Percentiles rank a stretch among this genome's conserved stretches.
Conservation (phyloP, 2,113 vertebrate species). For the Fregata magnificens region DNA sequence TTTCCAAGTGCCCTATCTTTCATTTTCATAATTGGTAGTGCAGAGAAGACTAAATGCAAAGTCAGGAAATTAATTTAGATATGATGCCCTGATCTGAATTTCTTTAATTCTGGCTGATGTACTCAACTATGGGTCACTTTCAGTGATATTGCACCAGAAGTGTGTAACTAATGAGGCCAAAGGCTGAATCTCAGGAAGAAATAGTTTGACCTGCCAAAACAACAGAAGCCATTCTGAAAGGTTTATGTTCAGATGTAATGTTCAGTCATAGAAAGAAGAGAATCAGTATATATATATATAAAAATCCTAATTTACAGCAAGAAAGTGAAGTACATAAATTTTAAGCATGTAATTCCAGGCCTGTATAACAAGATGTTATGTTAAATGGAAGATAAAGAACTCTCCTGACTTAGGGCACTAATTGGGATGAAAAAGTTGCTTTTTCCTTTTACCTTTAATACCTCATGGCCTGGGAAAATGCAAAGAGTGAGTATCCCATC, state of each 20-base stretch:
- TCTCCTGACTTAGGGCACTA: background rate
- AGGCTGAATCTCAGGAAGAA: background rate
- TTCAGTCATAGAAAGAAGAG: background rate
- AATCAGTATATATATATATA: background rate
- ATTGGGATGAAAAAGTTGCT: background rate
- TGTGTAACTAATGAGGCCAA: background rate
- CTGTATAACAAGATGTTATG: background rate
- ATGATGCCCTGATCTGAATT: slow-evolving; percentile 7
- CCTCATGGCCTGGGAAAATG: background rate
- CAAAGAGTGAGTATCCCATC: background rate
- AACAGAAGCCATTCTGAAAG: background rate
- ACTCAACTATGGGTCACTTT: background rate
- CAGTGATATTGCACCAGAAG: background rate
- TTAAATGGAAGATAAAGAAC: background rate
- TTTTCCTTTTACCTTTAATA: background rate
- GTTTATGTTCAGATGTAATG: background rate
- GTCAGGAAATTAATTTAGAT: slow-evolving; percentile 40
- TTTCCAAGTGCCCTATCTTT: background rate
- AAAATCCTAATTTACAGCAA: background rate
- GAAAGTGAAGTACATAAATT: background rate
- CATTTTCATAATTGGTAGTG: slow-evolving; percentile 15
- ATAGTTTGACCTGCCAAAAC: background rate
- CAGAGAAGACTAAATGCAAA: background rate
- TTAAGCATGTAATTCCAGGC: background rate
- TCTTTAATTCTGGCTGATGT: slow-evolving; percentile 1